Conservation (phyloP, 1,140 invertebrate species). For the Drosophila setifemur region DNA sequence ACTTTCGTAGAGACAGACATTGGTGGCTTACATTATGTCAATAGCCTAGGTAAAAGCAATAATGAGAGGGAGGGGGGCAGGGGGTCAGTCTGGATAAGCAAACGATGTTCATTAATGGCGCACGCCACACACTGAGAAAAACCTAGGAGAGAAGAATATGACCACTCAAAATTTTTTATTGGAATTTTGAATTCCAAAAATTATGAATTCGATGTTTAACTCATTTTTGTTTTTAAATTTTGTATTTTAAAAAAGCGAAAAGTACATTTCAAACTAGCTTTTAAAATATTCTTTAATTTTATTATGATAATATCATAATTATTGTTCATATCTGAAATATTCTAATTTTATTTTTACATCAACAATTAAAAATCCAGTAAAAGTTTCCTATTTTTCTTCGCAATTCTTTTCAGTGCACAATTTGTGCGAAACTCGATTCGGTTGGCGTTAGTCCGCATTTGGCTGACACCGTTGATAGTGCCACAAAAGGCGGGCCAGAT, state of each 20-base stretch:
- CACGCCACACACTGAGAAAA: slow-evolving; percentile 47
- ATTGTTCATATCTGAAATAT: no score
- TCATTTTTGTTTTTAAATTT: not conserved
- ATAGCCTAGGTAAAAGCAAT: slow-evolving; percentile 48
- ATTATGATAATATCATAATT: no score
- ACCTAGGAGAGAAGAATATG: no score
- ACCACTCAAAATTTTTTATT: not conserved
- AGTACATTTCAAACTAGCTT: not conserved
- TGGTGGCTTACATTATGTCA: slow-evolving; percentile 74
- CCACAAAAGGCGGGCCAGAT: slow-evolving; percentile 52
- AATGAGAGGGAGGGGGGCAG: not conserved
- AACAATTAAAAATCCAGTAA: no score
- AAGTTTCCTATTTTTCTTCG: not conserved
- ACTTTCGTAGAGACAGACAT: slow-evolving; percentile 16
- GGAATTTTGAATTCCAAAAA: no score
- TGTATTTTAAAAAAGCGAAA: not conserved
- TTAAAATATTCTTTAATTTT: not conserved
- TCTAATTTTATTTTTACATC: no score
- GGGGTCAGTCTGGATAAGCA: slow-evolving; percentile 70
- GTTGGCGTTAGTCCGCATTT: slow-evolving; percentile 39
- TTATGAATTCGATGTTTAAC: no score
- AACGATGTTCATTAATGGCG: slow-evolving; percentile 76
- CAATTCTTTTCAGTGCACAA: slow-evolving; percentile 2
- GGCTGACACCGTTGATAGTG: slow-evolving; percentile 54
- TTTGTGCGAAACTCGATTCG: slow-evolving; percentile 41